A percentile compares a stretch with the other conserved stretches of the same genome.
Evolutionary conservation across 2,797 vertebrate genomes (phyloP).

Genomic region (Linurgus olivaceus): DNA sequence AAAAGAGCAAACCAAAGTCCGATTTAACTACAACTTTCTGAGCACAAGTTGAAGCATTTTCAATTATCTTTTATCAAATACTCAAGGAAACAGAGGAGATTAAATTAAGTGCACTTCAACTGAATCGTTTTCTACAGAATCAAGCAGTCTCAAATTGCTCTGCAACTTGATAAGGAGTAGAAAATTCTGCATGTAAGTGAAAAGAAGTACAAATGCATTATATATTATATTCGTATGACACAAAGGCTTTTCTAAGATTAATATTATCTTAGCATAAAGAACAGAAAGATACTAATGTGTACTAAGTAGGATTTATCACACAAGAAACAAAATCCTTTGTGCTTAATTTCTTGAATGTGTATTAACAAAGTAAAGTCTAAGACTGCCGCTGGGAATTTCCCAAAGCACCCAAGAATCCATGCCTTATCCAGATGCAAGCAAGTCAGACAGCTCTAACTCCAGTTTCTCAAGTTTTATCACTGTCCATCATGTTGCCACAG

Average conservation of each 20-base stretch:
- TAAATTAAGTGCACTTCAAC: constrained; percentile 57
- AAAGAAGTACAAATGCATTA: background rate
- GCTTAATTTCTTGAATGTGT: background rate
- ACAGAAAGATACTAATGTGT: constrained; percentile 18
- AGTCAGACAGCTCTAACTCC: background rate
- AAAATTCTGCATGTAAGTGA: constrained; percentile 12
- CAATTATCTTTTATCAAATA: constrained; percentile 50
- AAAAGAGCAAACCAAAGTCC: constrained; percentile 23
- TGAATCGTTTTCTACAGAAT: constrained; percentile 1
- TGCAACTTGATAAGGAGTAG: constrained; percentile 9
- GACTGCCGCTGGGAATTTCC: constrained; percentile 2
- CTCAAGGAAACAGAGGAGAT: constrained; percentile 34
- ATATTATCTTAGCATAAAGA: constrained; percentile 40
- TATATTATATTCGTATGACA: background rate
- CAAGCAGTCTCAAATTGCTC: constrained; percentile 30
- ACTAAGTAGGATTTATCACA: constrained; percentile 43
- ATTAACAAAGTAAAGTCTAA: constrained; percentile 14
- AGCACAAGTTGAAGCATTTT: constrained; percentile 19
- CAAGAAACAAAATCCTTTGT: constrained; percentile 28
- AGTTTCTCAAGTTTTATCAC: background rate
- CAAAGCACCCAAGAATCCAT: background rate
- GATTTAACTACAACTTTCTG: constrained; percentile 18
- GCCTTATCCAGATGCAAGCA: background rate
- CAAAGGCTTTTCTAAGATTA: constrained; percentile 35
- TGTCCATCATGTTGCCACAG: background rate